Evolutionary conservation across 2,113 vertebrate genomes (phyloP).

Genomic region (Nipponia nippon): DNA sequence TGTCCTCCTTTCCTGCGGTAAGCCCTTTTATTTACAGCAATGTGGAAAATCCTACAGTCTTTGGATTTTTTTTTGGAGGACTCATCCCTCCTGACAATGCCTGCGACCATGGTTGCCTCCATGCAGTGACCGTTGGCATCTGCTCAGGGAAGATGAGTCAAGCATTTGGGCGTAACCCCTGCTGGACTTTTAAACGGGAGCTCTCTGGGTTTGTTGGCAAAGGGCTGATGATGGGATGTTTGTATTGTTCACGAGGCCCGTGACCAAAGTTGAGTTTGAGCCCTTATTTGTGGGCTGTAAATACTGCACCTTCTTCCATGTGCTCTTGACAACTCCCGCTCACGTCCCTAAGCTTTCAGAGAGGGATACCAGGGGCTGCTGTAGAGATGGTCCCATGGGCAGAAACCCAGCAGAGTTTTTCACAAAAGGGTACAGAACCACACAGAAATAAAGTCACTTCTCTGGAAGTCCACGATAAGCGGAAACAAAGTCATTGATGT

Average conservation of each 20-base stretch:
- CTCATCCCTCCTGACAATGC: not conserved
- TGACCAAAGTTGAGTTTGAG: not conserved
- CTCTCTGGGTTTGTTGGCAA: not conserved
- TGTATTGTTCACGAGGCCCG: not conserved
- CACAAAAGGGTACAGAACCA: not conserved
- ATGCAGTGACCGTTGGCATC: accelerated
- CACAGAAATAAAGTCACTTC: not conserved
- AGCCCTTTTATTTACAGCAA: not conserved
- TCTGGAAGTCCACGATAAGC: not conserved
- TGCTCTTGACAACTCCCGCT: not conserved
- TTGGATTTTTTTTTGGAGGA: not conserved
- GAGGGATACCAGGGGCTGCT: not conserved
- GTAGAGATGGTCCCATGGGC: not conserved
- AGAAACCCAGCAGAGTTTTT: not conserved
- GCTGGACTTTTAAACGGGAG: not conserved
- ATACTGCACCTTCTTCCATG: not conserved
- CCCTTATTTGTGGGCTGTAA: not conserved
- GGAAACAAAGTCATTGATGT: not conserved
- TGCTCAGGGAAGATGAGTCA: not conserved
- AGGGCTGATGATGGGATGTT: not conserved
- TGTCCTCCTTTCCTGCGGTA: not conserved
- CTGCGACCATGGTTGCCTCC: accelerated
- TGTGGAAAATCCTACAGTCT: not conserved
- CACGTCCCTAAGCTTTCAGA: accelerated
- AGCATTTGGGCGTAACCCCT: not conserved